Percentiles rank a stretch among this genome's conserved stretches.
Conservation (phyloP, 2,113 vertebrate genomes). For the Scartelaos histophorus region DNA sequence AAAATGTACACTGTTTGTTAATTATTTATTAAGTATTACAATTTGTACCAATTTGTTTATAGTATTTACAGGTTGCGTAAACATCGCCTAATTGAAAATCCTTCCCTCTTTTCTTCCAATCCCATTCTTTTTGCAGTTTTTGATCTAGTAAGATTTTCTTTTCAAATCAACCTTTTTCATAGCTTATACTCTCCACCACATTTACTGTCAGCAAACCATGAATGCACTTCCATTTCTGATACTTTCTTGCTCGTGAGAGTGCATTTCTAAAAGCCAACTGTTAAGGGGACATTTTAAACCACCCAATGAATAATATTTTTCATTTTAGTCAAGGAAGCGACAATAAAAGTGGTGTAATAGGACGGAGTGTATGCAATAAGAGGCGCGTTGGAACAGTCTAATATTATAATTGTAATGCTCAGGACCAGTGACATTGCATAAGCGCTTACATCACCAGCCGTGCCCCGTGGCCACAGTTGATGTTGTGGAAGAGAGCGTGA, state of each 20-base stretch:
- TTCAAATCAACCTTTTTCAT: background rate
- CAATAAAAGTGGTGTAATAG: background rate
- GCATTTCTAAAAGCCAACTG: background rate
- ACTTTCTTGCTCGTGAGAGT: background rate
- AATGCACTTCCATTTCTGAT: background rate
- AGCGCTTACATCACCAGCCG: slow-evolving; percentile 70
- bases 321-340: background rate
- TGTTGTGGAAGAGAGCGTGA: slow-evolving; percentile 39
- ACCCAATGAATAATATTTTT: background rate
- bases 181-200: background rate
- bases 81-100: background rate
- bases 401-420: slow-evolving; percentile 29
- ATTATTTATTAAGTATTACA: too few relatives aligned
- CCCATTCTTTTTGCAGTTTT: background rate
- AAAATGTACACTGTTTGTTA: too few relatives aligned
- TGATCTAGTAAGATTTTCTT: background rate
- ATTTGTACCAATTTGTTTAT: too few relatives aligned
- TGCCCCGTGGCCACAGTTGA: slow-evolving; percentile 43
- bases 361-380: background rate
- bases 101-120: background rate
- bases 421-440: slow-evolving; percentile 62
- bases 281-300: background rate
- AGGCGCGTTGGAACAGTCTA: slow-evolving; percentile 7
- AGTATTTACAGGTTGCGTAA: background rate
- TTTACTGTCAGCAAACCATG: background rate